Conservation (phyloP, 2,888 invertebrate genomes). For the Pheosia tremula region DNA sequence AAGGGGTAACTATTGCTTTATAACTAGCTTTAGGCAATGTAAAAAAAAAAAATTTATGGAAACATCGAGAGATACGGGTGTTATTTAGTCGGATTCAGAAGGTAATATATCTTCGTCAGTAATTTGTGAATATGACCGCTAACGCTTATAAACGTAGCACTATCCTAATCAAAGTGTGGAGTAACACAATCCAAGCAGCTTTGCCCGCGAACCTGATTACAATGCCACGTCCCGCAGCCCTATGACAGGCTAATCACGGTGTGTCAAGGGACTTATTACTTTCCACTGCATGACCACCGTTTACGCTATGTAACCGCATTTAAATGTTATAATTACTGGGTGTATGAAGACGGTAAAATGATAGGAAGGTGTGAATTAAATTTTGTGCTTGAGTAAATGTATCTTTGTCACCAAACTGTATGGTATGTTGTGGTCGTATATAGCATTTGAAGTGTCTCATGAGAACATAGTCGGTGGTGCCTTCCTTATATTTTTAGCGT, state of each 20-base stretch:
- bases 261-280: constrained; percentile 60
- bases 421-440: too few relatives aligned
- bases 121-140: not conserved
- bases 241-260: constrained; percentile 72
- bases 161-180: constrained; percentile 32
- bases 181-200: constrained; percentile 45
- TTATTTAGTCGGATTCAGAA: too few relatives aligned
- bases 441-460: too few relatives aligned
- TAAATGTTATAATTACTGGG: constrained; percentile 36
- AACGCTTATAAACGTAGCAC: constrained; percentile 1
- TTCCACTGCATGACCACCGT: constrained; percentile 43
- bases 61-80: too few relatives aligned
- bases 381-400: not conserved
- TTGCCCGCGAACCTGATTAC: constrained; percentile 58
- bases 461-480: too few relatives aligned
- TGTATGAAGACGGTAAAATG: constrained; percentile 16
- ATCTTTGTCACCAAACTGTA: not conserved
- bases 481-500: too few relatives aligned
- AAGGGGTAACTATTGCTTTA: too few relatives aligned
- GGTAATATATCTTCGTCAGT: too few relatives aligned
- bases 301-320: constrained; percentile 41
- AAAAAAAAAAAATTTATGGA: too few relatives aligned
- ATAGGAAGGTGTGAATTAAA: constrained; percentile 18
- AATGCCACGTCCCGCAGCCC: constrained; percentile 54
- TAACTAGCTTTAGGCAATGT: too few relatives aligned